Conservation (phyloP, 2,888 invertebrate genomes). For the Spialia ferax region DNA sequence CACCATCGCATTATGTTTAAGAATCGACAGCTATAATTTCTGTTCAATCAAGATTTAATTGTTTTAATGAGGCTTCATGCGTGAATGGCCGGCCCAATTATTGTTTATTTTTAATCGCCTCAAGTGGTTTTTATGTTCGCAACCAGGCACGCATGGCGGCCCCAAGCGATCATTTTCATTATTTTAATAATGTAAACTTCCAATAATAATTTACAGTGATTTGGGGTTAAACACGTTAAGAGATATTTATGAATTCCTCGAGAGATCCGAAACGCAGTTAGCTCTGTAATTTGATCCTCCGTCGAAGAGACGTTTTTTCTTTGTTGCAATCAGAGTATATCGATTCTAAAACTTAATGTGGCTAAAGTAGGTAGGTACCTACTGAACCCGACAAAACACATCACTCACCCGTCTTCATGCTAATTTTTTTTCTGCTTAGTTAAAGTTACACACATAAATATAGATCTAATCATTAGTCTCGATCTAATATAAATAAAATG, state of each 20-base stretch:
- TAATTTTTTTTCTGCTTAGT: not conserved
- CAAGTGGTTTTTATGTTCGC: slow-evolving; percentile 85
- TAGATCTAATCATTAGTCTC: too few species aligned
- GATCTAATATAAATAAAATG: too few species aligned
- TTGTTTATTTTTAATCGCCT: slow-evolving; percentile 87
- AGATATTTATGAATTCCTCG: slow-evolving; percentile 81
- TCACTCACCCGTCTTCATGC: slow-evolving; percentile 7
- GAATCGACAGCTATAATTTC: slow-evolving; percentile 87
- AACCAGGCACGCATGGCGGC: slow-evolving; percentile 82
- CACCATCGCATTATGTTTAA: slow-evolving; percentile 84
- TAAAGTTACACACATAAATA: too few species aligned
- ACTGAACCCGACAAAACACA: slow-evolving; percentile 16
- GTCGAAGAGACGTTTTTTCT: slow-evolving; percentile 61
- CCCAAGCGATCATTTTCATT: slow-evolving; percentile 85
- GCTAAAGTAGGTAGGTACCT: slow-evolving; percentile 10
- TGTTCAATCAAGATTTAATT: slow-evolving; percentile 87
- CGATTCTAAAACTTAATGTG: slow-evolving; percentile 32
- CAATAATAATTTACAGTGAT: slow-evolving; percentile 87
- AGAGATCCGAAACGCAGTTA: slow-evolving; percentile 68
- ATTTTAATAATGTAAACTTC: slow-evolving; percentile 87
- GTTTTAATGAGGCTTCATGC: slow-evolving; percentile 86
- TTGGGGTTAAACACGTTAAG: slow-evolving; percentile 85
- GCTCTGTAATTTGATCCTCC: slow-evolving; percentile 75
- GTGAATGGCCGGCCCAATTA: slow-evolving; percentile 86
- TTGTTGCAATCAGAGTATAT: slow-evolving; percentile 53